Evolutionary conservation across 1,140 invertebrate genomes (phyloP).

Genomic region (Eueides isabella): DNA sequence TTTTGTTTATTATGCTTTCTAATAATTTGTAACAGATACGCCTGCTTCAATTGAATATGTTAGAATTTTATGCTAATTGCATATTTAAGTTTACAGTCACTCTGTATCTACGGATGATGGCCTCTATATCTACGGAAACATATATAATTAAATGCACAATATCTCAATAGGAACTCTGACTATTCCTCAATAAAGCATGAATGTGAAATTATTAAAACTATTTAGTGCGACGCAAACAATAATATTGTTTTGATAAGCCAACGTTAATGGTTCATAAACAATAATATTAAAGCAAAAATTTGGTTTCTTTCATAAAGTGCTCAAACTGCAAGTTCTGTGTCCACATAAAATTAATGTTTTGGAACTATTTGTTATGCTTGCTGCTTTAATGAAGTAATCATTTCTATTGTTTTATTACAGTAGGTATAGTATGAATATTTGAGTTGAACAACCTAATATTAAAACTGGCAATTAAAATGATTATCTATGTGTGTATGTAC

Average conservation of each 20-base stretch:
- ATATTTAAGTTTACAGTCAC: too few relatives aligned
- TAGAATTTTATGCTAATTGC: too few relatives aligned
- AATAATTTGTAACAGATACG: too few relatives aligned
- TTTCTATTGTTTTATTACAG: conserved; percentile 20
- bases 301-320: conserved; percentile 22
- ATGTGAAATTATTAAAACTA: too few relatives aligned
- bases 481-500: background rate
- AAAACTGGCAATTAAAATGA: background rate
- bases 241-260: background rate
- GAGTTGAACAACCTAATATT: background rate
- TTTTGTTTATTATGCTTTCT: background rate
- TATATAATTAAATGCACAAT: too few relatives aligned
- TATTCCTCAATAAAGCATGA: too few relatives aligned
- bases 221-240: too few relatives aligned
- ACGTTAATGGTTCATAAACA: background rate
- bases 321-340: conserved; percentile 18
- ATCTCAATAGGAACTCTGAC: too few relatives aligned
- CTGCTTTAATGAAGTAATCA: conserved; percentile 22
- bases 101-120: too few relatives aligned
- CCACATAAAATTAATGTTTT: conserved; percentile 26
- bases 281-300: conserved; percentile 4
- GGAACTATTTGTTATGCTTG: conserved; percentile 28
- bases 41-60: too few relatives aligned
- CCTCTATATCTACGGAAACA: too few relatives aligned
- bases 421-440: conserved; percentile 3